These are phyloP conservation scores for Synaphobranchus kaupii DNA, from an alignment of 2,797 vertebrate species.

Conservation along the genomic window DNA sequence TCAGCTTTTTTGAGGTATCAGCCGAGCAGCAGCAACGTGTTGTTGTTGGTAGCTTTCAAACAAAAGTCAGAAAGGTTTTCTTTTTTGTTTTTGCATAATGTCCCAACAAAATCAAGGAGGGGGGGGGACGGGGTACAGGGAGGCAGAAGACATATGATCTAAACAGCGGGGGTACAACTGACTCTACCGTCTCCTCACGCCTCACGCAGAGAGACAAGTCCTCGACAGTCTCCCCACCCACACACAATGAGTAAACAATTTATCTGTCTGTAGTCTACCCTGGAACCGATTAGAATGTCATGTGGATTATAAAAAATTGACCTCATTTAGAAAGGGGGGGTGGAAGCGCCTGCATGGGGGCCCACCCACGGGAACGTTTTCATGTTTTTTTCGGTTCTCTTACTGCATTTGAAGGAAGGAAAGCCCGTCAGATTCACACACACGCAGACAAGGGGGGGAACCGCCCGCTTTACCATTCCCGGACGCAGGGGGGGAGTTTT, in stretches of 20 bases:
- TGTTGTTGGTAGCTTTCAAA: not conserved
- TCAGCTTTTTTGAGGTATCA: too few species aligned
- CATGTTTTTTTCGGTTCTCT: conserved; percentile 49
- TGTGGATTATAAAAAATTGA: conserved; percentile 63
- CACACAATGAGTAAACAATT: conserved; percentile 55
- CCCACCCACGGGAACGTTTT: conserved; percentile 66
- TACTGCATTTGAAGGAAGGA: conserved; percentile 40
- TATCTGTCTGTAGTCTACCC: conserved; percentile 67
- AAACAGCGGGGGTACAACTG: conserved; percentile 37
- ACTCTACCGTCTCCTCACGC: conserved; percentile 34
- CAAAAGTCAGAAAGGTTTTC: not conserved
- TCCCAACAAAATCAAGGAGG: not conserved
- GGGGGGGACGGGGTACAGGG: conserved; percentile 36
- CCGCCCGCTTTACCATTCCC: conserved; percentile 50
- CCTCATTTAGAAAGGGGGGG: conserved; percentile 46
- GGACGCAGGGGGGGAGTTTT: conserved; percentile 35
- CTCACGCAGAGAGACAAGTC: conserved; percentile 22
- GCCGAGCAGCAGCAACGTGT: not conserved
- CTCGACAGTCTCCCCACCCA: conserved; percentile 24
- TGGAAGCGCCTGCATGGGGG: conserved; percentile 39
- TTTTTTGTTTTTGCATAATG: not conserved
- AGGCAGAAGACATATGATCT: conserved; percentile 52
- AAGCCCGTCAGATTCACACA: conserved; percentile 65
- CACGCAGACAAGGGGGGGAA: conserved; percentile 57
- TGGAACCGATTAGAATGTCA: conserved; percentile 52